Evolutionary conservation across 2,113 vertebrate genomes (phyloP).

Genomic region (Cnemophilus loriae): DNA sequence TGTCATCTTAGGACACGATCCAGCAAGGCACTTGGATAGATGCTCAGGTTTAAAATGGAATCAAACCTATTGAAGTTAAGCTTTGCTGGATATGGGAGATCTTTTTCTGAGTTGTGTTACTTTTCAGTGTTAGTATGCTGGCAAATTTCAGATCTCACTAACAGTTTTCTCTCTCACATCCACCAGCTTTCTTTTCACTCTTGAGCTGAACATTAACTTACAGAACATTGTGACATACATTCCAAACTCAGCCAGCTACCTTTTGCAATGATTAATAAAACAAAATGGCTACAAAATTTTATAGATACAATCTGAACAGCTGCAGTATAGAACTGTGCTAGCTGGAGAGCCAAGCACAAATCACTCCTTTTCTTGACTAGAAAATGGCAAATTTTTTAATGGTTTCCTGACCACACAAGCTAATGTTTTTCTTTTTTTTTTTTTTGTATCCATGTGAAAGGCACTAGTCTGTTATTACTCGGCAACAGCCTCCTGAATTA

Average conservation of each 20-base stretch:
- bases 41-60: conserved; percentile 27
- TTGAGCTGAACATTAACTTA: background rate
- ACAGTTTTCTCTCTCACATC: conserved; percentile 11
- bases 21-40: conserved; percentile 54
- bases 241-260: conserved; percentile 9
- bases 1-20: background rate
- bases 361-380: background rate
- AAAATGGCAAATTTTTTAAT: background rate
- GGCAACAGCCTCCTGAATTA: background rate
- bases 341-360: background rate
- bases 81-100: conserved; percentile 47
- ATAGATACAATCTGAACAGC: background rate
- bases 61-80: background rate
- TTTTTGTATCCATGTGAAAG: background rate
- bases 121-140: background rate
- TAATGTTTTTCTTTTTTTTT: background rate
- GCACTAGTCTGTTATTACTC: conserved; percentile 22
- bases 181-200: conserved; percentile 23
- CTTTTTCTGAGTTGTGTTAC: background rate
- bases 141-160: conserved; percentile 1
- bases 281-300: background rate
- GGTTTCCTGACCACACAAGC: background rate
- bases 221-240: background rate
- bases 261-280: background rate
- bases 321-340: background rate